Evolutionary conservation across 2,888 invertebrate genomes (phyloP).

Genomic region (Leptopilina drosophilae): DNA sequence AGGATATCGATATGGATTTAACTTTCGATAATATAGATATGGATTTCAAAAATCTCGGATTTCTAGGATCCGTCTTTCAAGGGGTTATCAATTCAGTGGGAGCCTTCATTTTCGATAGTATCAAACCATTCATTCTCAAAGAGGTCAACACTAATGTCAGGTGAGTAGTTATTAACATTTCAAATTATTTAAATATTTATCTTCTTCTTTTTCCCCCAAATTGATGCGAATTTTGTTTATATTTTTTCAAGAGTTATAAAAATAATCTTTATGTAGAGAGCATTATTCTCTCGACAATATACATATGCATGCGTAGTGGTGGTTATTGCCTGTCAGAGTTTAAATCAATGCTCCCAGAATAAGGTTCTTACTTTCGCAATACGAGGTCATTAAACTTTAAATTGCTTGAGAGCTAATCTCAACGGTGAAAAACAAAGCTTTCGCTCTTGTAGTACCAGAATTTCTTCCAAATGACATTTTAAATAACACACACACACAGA

Average conservation of each 20-base stretch:
- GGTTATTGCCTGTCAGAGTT: constrained; percentile 42
- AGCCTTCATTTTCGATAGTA: constrained; percentile 89
- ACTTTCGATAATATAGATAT: constrained; percentile 86
- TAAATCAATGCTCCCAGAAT: constrained; percentile 45
- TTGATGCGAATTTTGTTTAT: no score
- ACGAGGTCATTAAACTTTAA: constrained; percentile 48
- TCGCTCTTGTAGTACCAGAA: background rate
- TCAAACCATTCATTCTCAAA: constrained; percentile 89
- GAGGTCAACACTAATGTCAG: constrained; percentile 86
- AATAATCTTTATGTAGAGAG: background rate
- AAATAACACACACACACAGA: background rate
- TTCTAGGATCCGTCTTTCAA: constrained; percentile 84
- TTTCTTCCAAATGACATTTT: background rate
- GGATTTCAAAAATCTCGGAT: constrained; percentile 90
- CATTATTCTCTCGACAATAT: background rate
- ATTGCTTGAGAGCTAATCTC: constrained; percentile 34
- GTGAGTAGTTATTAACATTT: constrained; percentile 56
- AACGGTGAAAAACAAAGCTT: constrained; percentile 1
- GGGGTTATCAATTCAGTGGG: constrained; percentile 90
- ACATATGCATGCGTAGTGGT: constrained; percentile 17
- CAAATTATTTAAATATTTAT: no score
- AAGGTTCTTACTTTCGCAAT: constrained; percentile 38
- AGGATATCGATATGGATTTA: constrained; percentile 88
- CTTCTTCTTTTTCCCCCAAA: no score
- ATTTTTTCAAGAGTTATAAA: no score